Evolutionary conservation across 1,140 invertebrate species (phyloP), one percentile per base, ranked within the genome.

Genomic region (Drosophila pruinosa): DNA sequence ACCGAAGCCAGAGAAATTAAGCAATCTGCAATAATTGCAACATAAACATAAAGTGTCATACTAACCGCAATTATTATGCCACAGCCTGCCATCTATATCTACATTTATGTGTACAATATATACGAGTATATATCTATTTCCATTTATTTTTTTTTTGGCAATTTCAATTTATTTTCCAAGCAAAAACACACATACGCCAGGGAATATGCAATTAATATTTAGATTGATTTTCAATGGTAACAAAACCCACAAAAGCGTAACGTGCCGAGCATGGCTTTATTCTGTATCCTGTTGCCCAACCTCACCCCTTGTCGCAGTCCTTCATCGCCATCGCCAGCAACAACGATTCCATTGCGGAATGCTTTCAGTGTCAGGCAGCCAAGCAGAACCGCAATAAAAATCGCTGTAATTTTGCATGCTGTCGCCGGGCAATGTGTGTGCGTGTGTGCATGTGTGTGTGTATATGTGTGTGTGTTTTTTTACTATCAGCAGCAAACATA

Each of bases 171-270:
- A 15, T 28, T 48, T 59, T 26, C 22, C 8, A 22, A 5, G 5
- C 24, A 38, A 59, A 17, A 59, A 48, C 22, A 12, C 14, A 41
- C 34, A 28, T 26, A 22, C 64, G 45, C 48, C 59, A 64, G 68
- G 50, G 71, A 72, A 88, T 86, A 78, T 86, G 82, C 82, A 86
- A 86, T 86, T 86, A 86, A 82, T 86, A 82, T 88, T 86, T 86
- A 88, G 82, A 86, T 86, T 88, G 82, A 86, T 86, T 86, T 86
- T 89, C 65, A 78, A 88, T 88, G 77, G 80, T 68, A 64, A 86
- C 74, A 75, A 81, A 88, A 69, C 58, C 69, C 69, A 63, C 53
- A 75, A 54, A 61, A 86, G 64, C 62, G 71, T 61, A 74, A 75
- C 83, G 68, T 50, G 45, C 39, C 61, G 57, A 57, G 36, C 53